Conservation (phyloP, 2,888 invertebrate species). For the Latrodectus elegans region DNA sequence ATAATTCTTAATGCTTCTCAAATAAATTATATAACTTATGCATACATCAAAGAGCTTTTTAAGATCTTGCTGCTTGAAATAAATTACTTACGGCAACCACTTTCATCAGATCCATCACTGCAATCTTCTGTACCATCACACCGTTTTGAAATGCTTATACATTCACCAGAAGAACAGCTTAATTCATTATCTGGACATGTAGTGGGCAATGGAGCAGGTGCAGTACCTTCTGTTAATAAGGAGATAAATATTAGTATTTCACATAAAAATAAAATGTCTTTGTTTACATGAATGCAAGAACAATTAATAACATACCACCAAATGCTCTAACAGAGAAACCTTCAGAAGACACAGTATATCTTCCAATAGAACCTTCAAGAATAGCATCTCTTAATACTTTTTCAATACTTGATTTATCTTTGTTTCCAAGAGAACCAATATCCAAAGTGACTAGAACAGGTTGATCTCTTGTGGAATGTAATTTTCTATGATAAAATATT, state of each 20-base stretch:
- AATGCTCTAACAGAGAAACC: constrained; percentile 80
- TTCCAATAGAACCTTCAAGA: constrained; percentile 77
- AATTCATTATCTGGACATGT: constrained; percentile 75
- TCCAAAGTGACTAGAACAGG: constrained; percentile 80
- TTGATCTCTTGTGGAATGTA: constrained; percentile 35
- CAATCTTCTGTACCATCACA: constrained; percentile 81
- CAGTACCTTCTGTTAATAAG: neutral
- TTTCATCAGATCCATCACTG: constrained; percentile 80
- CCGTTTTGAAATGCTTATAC: constrained; percentile 78
- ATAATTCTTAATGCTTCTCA: too few species aligned
- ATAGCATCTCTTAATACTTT: constrained; percentile 80
- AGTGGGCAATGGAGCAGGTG: neutral
- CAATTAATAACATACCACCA: constrained; percentile 76
- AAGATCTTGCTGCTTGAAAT: too few species aligned
- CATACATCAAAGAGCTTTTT: too few species aligned
- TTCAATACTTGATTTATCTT: constrained; percentile 78
- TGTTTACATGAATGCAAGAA: neutral
- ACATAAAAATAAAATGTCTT: too few species aligned
- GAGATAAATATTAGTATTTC: neutral
- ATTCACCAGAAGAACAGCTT: constrained; percentile 79
- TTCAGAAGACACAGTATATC: constrained; percentile 78
- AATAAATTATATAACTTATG: too few species aligned
- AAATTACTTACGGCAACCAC: constrained; percentile 72
- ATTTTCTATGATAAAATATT: constrained; percentile 1
- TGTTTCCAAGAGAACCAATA: constrained; percentile 80